Evolutionary conservation across 2,797 vertebrate species (phyloP), one percentile per base, ranked within the genome.

Genomic region (Sibirionetta formosa): DNA sequence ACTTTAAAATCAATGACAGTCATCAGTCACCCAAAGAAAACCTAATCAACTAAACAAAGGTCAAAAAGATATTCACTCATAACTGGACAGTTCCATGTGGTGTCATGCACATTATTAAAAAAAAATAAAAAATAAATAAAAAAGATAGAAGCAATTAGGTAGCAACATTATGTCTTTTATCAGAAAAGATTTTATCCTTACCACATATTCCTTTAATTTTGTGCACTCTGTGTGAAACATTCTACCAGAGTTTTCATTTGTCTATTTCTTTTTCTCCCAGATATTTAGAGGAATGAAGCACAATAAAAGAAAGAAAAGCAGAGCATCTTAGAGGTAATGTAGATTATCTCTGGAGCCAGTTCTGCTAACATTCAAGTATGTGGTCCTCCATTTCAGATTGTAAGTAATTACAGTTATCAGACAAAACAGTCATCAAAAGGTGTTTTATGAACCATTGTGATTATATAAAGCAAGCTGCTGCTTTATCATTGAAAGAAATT

Each of bases 21-120:
- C 72, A 79, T 91, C 80, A 88, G 61, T 88, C 85, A 95, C 20
- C 3, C 61, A 90, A 78, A 87, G 68, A 93, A 94, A 94, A 94
- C 31, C 33, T 83, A 86, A 96, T 84, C 83, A 95, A 48, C 50
- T 42, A 77, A 54, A 17, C 50, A 89, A 80, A 86, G 70, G 65
- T 82, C 48, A 81, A 70, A 94, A 88, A 78, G 53, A 81, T 38
- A 70, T 14, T 77, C 3, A 2, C 17, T 66, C 48, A 10, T 68
- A 36, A 64, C 71, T 24, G 6, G 7, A 24, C 10, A 36, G 26
- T 63, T 64, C 33, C 38, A 4, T 29, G 33, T 63, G n/a, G 3
- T 57, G 15, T 42, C 11, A 73, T 29, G 18, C 4, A 31, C 42
- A 46, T 4, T 61, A 22, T 36, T 72, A 7, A 69, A 76, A 75